phyloP scores from a whole-genome alignment of 1,140 invertebrate species.

The Aplysia californica region DNA sequence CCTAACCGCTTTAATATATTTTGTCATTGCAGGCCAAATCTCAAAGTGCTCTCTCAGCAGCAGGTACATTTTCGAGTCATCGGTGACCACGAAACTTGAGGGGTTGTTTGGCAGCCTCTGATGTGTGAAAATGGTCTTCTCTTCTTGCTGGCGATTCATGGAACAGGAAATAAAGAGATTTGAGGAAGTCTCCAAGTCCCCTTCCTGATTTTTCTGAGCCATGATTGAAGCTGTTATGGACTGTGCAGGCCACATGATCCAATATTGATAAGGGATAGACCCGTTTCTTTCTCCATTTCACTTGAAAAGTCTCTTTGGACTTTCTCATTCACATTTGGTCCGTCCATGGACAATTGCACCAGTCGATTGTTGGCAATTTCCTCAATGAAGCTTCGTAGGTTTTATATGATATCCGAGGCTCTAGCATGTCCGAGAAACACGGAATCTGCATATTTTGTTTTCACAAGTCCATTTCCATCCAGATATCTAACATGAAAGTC shows the following conservation, averaged over 20 bases:
- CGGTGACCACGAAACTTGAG: conserved; percentile 29
- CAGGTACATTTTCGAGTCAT: conserved; percentile 32
- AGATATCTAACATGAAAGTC: conserved; percentile 37
- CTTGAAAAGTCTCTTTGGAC: conserved; percentile 13
- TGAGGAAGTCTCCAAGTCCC: conserved; percentile 23
- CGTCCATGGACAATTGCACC: conserved; percentile 45
- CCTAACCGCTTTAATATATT: conserved; percentile 17
- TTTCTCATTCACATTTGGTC: conserved; percentile 43
- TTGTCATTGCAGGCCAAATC: neutral
- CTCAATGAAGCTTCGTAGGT: conserved; percentile 15
- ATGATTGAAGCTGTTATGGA: conserved; percentile 37
- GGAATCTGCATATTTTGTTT: conserved; percentile 31
- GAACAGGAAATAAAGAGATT: conserved; percentile 30
- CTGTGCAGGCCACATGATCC: conserved; percentile 39
- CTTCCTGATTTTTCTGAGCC: conserved; percentile 24
- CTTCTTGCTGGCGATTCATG: conserved; percentile 29
- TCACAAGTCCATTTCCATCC: conserved; percentile 16
- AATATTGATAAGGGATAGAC: conserved; percentile 31
- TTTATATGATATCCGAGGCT: conserved; percentile 32
- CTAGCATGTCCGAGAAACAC: conserved; percentile 39
- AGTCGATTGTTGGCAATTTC: conserved; percentile 20
- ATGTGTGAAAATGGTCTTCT: conserved; percentile 26
- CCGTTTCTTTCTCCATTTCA: conserved; percentile 13
- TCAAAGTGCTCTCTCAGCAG: conserved; percentile 22
- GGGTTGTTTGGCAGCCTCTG: conserved; percentile 22